These are phyloP conservation scores for Rugalucina vietnamica DNA, from an alignment of 2,888 invertebrate genomes.

Conservation along the genomic window DNA sequence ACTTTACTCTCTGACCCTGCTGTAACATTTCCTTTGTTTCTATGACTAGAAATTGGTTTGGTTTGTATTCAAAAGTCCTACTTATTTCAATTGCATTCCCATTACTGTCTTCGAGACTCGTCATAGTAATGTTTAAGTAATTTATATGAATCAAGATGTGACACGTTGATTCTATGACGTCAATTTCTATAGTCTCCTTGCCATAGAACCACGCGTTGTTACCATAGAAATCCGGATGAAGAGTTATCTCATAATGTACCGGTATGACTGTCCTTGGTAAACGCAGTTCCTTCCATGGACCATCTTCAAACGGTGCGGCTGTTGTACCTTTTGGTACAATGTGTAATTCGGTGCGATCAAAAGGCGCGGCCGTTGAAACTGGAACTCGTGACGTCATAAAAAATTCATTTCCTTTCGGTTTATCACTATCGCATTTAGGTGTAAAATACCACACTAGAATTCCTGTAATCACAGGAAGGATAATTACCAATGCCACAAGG, in stretches of 20 bases:
- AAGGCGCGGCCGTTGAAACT: too few relatives aligned
- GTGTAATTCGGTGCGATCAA: too few relatives aligned
- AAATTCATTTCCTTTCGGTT: too few relatives aligned
- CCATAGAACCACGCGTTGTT: slow-evolving; percentile 81
- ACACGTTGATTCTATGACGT: slow-evolving; percentile 77
- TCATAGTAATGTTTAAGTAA: slow-evolving; percentile 85
- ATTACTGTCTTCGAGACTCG: slow-evolving; percentile 76
- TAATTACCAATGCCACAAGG: slow-evolving; percentile 59
- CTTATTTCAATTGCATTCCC: slow-evolving; percentile 58
- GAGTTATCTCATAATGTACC: slow-evolving; percentile 87
- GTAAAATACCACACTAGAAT: slow-evolving; percentile 69
- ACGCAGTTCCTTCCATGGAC: slow-evolving; percentile 84
- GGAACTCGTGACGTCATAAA: too few relatives aligned
- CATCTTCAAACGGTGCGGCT: slow-evolving; percentile 40
- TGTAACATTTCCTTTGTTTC: slow-evolving; percentile 69
- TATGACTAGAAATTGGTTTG: slow-evolving; percentile 84
- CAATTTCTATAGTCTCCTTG: slow-evolving; percentile 79
- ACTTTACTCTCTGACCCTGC: slow-evolving; percentile 70
- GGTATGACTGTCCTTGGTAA: slow-evolving; percentile 87
- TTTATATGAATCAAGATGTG: slow-evolving; percentile 87
- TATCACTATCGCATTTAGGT: slow-evolving; percentile 31
- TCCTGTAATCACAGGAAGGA: slow-evolving; percentile 67
- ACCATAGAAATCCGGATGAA: slow-evolving; percentile 88
- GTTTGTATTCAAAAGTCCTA: slow-evolving; percentile 79
- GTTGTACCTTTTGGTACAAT: slow-evolving; percentile 47